Conservation (phyloP, 2,888 invertebrate species). For the Tipula helvola region DNA sequence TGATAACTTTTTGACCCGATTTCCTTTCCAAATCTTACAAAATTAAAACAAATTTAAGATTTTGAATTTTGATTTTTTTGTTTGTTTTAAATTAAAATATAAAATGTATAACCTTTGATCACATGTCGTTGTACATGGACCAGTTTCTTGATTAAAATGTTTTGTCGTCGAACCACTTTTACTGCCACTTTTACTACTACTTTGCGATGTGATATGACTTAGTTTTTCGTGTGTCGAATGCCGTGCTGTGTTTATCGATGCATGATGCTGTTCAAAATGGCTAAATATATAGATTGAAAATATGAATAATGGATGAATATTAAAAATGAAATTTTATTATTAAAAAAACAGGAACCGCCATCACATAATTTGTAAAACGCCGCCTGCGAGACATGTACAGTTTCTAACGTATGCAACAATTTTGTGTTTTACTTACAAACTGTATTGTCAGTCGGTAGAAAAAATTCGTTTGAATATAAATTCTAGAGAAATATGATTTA, state of each 20-base stretch:
- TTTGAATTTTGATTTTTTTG: background rate
- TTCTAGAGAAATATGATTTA: background rate
- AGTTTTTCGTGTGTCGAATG: conserved; percentile 21
- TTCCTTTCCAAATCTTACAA: background rate
- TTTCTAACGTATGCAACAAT: background rate
- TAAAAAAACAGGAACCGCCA: background rate
- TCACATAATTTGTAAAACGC: background rate
- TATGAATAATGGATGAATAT: background rate
- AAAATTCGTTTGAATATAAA: background rate
- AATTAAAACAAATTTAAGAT: background rate
- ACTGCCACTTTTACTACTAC: background rate
- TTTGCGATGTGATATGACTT: conserved; percentile 13
- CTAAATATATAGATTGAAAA: conserved; percentile 18
- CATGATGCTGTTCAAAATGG: conserved; percentile 28
- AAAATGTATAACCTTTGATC: conserved; percentile 4
- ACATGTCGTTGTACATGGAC: conserved; percentile 6
- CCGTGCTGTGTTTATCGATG: conserved; percentile 30
- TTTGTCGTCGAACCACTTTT: background rate
- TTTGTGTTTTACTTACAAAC: background rate
- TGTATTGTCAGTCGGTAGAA: background rate
- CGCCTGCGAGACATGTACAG: background rate
- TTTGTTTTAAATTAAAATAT: background rate
- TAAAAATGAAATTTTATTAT: background rate
- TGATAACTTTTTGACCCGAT: background rate
- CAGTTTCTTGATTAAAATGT: background rate